Evolutionary conservation across 2,797 vertebrate species (phyloP).

Genomic region (Eupleurogrammus muticus): DNA sequence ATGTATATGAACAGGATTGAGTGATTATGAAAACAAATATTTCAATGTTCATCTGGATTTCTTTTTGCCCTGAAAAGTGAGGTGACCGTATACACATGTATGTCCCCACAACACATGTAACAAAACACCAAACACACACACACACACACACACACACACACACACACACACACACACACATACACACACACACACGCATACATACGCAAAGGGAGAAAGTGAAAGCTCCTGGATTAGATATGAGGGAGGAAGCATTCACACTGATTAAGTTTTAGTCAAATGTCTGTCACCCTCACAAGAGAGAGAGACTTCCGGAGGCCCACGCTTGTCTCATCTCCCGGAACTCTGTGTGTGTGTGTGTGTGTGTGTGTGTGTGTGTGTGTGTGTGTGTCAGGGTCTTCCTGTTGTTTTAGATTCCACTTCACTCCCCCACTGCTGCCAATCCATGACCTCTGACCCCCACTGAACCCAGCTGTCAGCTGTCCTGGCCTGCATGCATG

Average conservation of each 20-base stretch:
- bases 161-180: constrained; percentile 10
- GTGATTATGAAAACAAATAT: too few species aligned
- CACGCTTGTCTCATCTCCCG: constrained; percentile 29
- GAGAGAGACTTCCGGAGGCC: constrained; percentile 47
- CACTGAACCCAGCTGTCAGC: constrained; percentile 86
- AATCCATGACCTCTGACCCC: constrained; percentile 78
- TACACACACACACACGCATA: constrained; percentile 20
- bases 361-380: constrained; percentile 27
- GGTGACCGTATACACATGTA: too few species aligned
- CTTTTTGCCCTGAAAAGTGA: too few species aligned
- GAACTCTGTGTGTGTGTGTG: constrained; percentile 25
- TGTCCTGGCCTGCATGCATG: constrained; percentile 69
- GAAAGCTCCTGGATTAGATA: constrained; percentile 16
- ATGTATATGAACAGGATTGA: too few species aligned
- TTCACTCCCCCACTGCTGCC: constrained; percentile 77
- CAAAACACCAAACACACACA: constrained; percentile 1
- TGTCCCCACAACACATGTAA: too few species aligned
- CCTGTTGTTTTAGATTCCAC: constrained; percentile 82
- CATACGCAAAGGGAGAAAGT: background rate
- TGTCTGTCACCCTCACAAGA: constrained; percentile 36
- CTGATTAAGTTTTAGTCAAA: constrained; percentile 46
- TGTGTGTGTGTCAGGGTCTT: constrained; percentile 63
- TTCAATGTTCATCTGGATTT: too few species aligned
- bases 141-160: constrained; percentile 14
- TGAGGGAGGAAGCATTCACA: constrained; percentile 26